Evolutionary conservation across 2,797 vertebrate species (phyloP).

Genomic region (Pangasius mekongensis): DNA sequence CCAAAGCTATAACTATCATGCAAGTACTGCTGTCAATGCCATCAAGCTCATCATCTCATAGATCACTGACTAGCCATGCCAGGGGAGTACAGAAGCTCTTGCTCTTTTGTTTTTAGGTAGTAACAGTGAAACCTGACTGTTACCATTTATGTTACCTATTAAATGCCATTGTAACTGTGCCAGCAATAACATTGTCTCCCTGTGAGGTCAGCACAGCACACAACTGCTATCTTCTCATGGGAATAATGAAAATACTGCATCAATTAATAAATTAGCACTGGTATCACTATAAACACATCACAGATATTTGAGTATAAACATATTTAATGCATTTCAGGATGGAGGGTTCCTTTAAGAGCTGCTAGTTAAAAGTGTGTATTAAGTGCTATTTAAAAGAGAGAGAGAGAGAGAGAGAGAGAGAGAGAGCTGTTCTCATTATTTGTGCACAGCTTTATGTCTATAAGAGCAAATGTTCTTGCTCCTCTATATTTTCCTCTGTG

Average conservation of each 20-base stretch:
- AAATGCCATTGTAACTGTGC: background rate
- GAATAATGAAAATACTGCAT: background rate
- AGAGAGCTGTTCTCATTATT: background rate
- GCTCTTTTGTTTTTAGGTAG: background rate
- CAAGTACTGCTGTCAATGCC: background rate
- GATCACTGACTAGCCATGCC: background rate
- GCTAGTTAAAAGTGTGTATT: background rate
- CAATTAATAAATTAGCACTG: no score
- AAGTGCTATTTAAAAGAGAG: background rate
- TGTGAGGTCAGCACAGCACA: background rate
- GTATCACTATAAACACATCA: background rate
- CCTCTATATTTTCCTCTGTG: background rate
- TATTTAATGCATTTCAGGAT: background rate
- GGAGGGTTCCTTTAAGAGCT: background rate
- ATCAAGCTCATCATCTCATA: background rate
- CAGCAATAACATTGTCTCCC: background rate
- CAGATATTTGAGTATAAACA: background rate
- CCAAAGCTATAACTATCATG: background rate
- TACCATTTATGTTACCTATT: background rate
- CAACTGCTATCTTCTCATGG: background rate
- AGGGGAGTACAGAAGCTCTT: background rate
- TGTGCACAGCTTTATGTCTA: background rate
- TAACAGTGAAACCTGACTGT: background rate
- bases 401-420: background rate
- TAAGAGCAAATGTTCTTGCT: background rate